These are phyloP conservation scores for Apeira syringaria DNA, from an alignment of 2,888 invertebrate genomes.

Conservation along the genomic window DNA sequence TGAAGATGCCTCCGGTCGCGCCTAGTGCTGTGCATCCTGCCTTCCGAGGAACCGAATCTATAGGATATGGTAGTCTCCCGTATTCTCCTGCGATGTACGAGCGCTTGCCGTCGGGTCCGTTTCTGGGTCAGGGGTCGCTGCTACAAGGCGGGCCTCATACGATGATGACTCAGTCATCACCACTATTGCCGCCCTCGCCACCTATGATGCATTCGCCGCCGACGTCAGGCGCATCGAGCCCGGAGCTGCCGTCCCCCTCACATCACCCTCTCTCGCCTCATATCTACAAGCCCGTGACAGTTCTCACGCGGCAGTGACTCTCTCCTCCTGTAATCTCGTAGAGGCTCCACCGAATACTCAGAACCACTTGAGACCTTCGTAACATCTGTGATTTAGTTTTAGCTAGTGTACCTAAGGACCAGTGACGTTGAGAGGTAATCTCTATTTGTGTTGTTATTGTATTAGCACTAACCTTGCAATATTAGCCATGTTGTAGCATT, in stretches of 20 bases:
- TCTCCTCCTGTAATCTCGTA: constrained; percentile 31
- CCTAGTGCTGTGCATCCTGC: constrained; percentile 81
- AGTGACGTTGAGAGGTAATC: constrained; percentile 54
- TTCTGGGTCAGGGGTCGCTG: constrained; percentile 56
- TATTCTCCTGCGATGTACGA: constrained; percentile 69
- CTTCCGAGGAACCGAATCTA: constrained; percentile 62
- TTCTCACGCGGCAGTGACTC: constrained; percentile 79
- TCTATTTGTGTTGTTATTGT: constrained; percentile 30
- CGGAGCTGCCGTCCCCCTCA: constrained; percentile 66
- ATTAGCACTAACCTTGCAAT: constrained; percentile 42
- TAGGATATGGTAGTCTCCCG: constrained; percentile 66
- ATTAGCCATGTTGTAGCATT: constrained; percentile 57
- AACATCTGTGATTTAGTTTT: constrained; percentile 76
- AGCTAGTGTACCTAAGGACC: constrained; percentile 57
- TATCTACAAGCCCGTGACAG: constrained; percentile 82
- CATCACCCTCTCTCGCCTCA: constrained; percentile 71
- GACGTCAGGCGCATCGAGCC: constrained; percentile 65
- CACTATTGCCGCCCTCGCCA: constrained; percentile 69
- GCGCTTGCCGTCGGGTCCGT: constrained; percentile 54
- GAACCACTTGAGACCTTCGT: constrained; percentile 45
- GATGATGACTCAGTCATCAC: constrained; percentile 53
- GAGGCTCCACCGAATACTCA: constrained; percentile 44
- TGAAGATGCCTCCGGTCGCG: constrained; percentile 75
- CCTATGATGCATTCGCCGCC: constrained; percentile 64
- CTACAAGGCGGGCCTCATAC: constrained; percentile 51